Conservation (phyloP, 2,113 vertebrate species). For the Otocyon megalotis region DNA sequence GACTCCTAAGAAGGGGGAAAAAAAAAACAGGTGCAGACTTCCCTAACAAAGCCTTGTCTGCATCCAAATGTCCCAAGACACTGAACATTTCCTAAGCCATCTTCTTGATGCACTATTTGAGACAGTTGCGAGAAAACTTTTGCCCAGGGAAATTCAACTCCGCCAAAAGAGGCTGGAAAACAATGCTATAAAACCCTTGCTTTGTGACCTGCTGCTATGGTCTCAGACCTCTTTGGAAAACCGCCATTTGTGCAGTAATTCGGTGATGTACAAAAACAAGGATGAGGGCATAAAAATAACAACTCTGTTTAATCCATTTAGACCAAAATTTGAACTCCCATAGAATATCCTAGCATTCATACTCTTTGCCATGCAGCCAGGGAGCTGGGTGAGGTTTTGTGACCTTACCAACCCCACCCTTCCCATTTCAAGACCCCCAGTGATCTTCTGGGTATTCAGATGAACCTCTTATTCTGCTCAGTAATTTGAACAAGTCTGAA, state of each 20-base stretch:
- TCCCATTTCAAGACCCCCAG: neutral
- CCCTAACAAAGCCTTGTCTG: conserved; percentile 14
- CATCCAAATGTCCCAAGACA: conserved; percentile 3
- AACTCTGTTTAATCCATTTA: neutral
- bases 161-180: conserved; percentile 26
- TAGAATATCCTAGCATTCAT: fast-evolving
- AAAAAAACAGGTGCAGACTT: conserved; percentile 10
- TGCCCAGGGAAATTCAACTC: neutral
- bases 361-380: neutral
- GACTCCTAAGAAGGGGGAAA: neutral
- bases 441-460: neutral
- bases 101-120: neutral
- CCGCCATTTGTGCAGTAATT: neutral
- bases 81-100: conserved; percentile 16
- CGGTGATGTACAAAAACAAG: conserved; percentile 56
- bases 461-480: neutral
- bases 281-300: conserved; percentile 29
- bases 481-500: neutral
- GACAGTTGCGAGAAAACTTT: conserved; percentile 19
- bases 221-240: conserved; percentile 46
- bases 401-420: neutral
- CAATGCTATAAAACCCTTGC: neutral
- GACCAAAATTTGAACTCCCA: conserved; percentile 11
- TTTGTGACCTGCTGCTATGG: neutral
- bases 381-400: neutral